A percentile compares a stretch with the other conserved stretches of the same genome.
Conservation (phyloP, 1,140 invertebrate species). For the Philopotamus ludificatus region DNA sequence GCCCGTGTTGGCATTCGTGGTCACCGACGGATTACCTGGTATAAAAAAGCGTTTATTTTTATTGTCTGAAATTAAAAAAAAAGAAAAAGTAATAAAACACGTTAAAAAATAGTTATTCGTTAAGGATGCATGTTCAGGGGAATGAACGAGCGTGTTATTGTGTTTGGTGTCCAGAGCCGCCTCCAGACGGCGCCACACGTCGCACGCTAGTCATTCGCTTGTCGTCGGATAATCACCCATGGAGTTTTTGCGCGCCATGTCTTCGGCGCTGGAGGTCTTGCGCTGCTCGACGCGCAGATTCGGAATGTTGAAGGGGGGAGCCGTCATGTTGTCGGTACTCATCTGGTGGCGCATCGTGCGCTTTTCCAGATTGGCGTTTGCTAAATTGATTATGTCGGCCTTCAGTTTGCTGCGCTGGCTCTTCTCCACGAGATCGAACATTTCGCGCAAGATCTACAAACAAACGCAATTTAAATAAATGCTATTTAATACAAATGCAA, state of each 20-base stretch:
- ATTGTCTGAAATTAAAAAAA: too few species aligned
- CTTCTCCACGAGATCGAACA: constrained; percentile 89
- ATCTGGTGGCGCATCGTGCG: constrained; percentile 76
- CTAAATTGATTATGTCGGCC: constrained; percentile 73
- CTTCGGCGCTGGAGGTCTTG: constrained; percentile 84
- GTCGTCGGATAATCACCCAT: too few species aligned
- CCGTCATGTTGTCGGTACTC: constrained; percentile 83
- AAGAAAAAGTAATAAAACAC: too few species aligned
- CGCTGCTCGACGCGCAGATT: constrained; percentile 80
- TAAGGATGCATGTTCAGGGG: too few species aligned
- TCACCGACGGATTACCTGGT: too few species aligned
- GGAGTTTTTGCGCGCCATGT: constrained; percentile 84
- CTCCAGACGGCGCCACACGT: too few species aligned
- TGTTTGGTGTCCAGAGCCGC: too few species aligned
- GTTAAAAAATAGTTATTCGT: too few species aligned
- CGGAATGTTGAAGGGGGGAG: constrained; percentile 80
- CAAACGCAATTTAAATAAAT: neutral
- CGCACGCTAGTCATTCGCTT: too few species aligned
- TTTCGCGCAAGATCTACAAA: constrained; percentile 77
- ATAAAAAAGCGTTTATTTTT: too few species aligned
- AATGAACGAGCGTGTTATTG: too few species aligned
- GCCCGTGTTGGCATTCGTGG: neutral
- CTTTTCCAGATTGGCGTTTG: constrained; percentile 73
- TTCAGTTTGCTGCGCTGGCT: constrained; percentile 83
- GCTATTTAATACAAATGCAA: neutral